Evolutionary conservation across 2,113 vertebrate species (phyloP).

Genomic region (Pholis gunnellus): DNA sequence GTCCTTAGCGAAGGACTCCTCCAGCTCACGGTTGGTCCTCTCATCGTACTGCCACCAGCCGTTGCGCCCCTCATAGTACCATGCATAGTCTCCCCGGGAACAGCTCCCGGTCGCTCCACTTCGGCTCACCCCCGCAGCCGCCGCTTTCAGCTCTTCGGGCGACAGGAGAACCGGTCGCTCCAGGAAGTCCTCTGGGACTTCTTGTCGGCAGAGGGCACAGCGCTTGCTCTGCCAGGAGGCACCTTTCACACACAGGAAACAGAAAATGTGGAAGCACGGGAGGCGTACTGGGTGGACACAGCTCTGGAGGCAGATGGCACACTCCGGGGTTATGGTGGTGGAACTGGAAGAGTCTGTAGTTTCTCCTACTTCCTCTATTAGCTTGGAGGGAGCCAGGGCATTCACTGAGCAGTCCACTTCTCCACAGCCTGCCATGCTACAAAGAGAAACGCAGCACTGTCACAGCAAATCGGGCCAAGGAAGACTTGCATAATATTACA

Average conservation of each 20-base stretch:
- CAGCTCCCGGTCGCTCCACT: slow-evolving; percentile 79
- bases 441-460: slow-evolving; percentile 14
- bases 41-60: slow-evolving; percentile 99
- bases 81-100: slow-evolving; percentile 89
- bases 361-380: slow-evolving; percentile 82
- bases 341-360: slow-evolving; percentile 72
- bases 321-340: slow-evolving; percentile 87
- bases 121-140: slow-evolving; percentile 79
- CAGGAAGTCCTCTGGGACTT: slow-evolving; percentile 97
- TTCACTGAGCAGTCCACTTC: slow-evolving; percentile 90
- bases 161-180: slow-evolving; percentile 94
- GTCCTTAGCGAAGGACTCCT: slow-evolving; percentile 93
- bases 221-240: slow-evolving; percentile 98
- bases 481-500: neutral
- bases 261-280: slow-evolving; percentile 97
- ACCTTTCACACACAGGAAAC: slow-evolving; percentile 97
- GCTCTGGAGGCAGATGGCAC: slow-evolving; percentile 95
- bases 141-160: slow-evolving; percentile 93
- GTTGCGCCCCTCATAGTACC: slow-evolving; percentile 98
- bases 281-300: slow-evolving; percentile 95
- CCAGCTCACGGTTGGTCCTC: slow-evolving; percentile 93
- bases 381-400: slow-evolving; percentile 87
- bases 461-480: neutral
- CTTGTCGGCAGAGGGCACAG: slow-evolving; percentile 95
- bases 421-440: slow-evolving; percentile 93